These are phyloP conservation scores for Dugesia japonica DNA, from an alignment of 2,888 invertebrate genomes.

Conservation along the genomic window DNA sequence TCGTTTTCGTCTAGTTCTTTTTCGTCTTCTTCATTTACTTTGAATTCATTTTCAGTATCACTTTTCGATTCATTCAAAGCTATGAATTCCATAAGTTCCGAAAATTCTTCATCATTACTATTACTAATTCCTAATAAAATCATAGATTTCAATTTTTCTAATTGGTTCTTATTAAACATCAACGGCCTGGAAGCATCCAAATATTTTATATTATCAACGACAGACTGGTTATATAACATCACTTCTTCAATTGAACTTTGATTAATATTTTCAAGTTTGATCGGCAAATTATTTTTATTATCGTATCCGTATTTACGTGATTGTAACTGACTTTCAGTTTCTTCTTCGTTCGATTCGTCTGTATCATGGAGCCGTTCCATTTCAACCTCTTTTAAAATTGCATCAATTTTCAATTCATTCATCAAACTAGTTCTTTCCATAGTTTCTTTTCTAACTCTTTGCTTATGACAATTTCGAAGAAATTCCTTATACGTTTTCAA, in stretches of 20 bases:
- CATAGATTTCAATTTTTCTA: not conserved
- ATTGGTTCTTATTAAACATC: not conserved
- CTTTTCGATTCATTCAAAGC: not conserved
- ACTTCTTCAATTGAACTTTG: not conserved
- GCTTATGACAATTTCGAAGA: not conserved
- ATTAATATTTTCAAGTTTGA: not conserved
- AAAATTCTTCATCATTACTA: not conserved
- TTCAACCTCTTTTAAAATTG: slow-evolving; percentile 7
- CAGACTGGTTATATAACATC: not conserved
- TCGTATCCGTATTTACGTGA: not conserved
- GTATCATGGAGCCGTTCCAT: not conserved
- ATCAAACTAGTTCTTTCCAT: not conserved
- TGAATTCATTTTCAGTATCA: not conserved
- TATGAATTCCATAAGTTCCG: too few relatives aligned
- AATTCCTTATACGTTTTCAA: slow-evolving; percentile 7
- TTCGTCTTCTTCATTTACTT: not conserved
- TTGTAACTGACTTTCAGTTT: not conserved
- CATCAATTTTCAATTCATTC: slow-evolving; percentile 20
- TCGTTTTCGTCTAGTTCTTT: not conserved
- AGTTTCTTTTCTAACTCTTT: not conserved
- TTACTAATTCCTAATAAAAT: not conserved
- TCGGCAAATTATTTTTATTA: not conserved
- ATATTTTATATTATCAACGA: too few relatives aligned
- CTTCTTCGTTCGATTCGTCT: not conserved
- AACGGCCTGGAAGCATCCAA: not conserved